phyloP scores from a whole-genome alignment of 2,797 vertebrate species.

The Strix occidentalis region DNA sequence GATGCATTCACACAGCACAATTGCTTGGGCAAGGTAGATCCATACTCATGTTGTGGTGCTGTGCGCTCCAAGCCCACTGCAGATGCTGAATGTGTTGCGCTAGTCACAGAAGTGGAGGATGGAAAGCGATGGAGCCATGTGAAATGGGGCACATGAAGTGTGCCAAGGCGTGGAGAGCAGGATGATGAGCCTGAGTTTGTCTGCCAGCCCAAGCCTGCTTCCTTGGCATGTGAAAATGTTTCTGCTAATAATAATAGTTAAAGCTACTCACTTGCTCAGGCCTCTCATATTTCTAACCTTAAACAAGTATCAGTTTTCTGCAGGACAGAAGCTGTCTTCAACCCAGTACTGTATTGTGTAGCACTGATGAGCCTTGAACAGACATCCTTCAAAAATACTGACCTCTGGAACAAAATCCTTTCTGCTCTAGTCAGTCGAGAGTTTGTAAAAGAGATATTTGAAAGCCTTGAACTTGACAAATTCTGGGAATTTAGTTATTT shows the following conservation, averaged over 20 bases:
- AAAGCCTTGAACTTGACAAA: neutral
- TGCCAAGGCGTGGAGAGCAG: neutral
- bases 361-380: neutral
- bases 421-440: neutral
- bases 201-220: neutral
- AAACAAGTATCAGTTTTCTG: neutral
- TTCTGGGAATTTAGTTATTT: neutral
- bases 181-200: neutral
- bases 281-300: neutral
- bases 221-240: neutral
- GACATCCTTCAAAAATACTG: neutral
- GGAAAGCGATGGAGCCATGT: neutral
- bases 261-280: neutral
- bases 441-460: neutral
- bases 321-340: neutral
- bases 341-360: neutral
- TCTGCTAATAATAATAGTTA: neutral
- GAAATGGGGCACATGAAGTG: neutral
- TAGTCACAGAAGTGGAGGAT: neutral
- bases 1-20: neutral
- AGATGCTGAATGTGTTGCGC: rapidly evolving
- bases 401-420: neutral
- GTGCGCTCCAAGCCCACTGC: rapidly evolving
- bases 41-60: neutral
- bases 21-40: neutral